Evolutionary conservation across 2,797 vertebrate species (phyloP), one percentile per base, ranked within the genome.

Genomic region (Scyliorhinus canicula): DNA sequence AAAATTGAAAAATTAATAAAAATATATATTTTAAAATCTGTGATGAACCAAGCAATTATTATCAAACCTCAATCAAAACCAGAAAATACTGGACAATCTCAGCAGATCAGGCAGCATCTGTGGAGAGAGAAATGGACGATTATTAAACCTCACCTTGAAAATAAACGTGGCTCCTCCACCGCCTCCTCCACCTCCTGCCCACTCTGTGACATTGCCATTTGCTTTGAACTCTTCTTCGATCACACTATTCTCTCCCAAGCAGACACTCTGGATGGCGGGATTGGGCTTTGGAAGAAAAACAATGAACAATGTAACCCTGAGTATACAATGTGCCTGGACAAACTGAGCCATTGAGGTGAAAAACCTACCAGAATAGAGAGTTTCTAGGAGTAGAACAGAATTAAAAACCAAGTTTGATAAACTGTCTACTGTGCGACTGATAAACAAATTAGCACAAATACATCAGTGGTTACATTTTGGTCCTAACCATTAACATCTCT

Each of bases 111-210:
- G n/a, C n/a, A n/a, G n/a, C n/a, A n/a, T n/a, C n/a, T n/a, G n/a
- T n/a, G n/a, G n/a, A n/a, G n/a, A n/a, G n/a, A n/a, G n/a, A n/a
- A n/a, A n/a, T n/a, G n/a, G n/a, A n/a, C n/a, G 9, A 50, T 74
- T 77, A 50, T 44, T 28, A 95, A 63, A 55, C 28, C 26, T 96
- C 96, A 99, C 99, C 98, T 99, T 99, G 97, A 99, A 99, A 86
- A 99, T 97, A 9, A 98, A 99, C 0, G 99, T 99, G 44, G 98
- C 99, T 28, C 99, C 99, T 0, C 99, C 99, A 0, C 99, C 99
- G 0, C 98, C 98, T 35, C 99, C 99, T 93, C 98, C 99, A 96
- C 98, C 98, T 96, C 98, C 98, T 55, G 99, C 98, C 96, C 98
- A 98, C 96, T 98, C 97, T 4, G 95, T 97, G 95, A 98, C 96